These are phyloP conservation scores for Mya arenaria DNA, from an alignment of 1,140 invertebrate genomes.

Conservation along the genomic window DNA sequence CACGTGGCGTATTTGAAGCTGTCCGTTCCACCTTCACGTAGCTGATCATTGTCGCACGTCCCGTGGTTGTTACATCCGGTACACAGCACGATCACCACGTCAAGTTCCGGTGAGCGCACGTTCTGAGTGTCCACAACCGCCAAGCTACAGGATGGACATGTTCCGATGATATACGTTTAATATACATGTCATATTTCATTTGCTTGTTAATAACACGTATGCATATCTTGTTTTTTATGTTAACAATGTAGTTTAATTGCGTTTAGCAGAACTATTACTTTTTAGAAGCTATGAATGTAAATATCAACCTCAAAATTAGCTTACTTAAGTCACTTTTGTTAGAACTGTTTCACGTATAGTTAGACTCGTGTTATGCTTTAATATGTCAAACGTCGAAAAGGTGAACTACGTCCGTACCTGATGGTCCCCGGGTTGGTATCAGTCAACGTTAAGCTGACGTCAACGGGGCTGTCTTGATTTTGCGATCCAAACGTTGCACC, in stretches of 20 bases:
- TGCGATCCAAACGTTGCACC: neutral
- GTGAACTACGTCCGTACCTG: too few relatives aligned
- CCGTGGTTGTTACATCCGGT: conserved; percentile 31
- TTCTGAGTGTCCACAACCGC: conserved; percentile 13
- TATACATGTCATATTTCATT: neutral
- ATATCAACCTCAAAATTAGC: neutral
- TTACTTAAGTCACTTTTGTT: neutral
- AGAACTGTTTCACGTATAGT: too few relatives aligned
- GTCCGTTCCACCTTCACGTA: conserved; percentile 31
- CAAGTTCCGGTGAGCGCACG: conserved; percentile 9
- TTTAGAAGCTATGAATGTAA: neutral
- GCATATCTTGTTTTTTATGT: too few relatives aligned
- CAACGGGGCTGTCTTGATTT: neutral
- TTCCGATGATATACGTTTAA: neutral
- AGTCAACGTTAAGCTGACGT: neutral
- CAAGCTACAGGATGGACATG: neutral
- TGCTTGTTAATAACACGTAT: too few relatives aligned
- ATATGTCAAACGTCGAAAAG: too few relatives aligned
- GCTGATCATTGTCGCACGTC: neutral
- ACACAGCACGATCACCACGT: conserved; percentile 40
- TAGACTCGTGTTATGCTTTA: too few relatives aligned
- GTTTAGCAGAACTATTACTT: neutral
- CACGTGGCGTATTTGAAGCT: conserved; percentile 43
- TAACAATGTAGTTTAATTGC: too few relatives aligned
- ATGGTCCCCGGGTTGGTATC: neutral